Conservation (phyloP, 2,888 invertebrate species). For the Polietes domitor region DNA sequence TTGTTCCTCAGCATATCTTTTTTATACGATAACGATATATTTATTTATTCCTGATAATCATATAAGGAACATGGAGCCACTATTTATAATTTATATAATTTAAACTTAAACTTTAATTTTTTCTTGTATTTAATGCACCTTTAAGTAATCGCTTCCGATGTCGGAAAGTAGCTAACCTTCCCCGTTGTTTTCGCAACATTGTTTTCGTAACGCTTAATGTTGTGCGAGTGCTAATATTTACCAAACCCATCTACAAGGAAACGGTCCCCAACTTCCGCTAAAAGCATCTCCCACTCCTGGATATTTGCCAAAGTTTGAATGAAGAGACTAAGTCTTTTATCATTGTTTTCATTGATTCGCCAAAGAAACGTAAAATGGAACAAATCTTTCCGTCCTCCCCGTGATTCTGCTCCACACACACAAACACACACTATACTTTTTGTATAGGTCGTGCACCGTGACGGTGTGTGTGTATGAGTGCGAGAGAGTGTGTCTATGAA, state of each 20-base stretch:
- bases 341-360: conserved; percentile 31
- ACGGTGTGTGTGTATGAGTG: neutral
- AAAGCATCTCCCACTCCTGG: conserved; percentile 1
- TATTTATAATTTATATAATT: no score
- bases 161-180: neutral
- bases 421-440: neutral
- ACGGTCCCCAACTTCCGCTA: neutral
- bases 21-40: no score
- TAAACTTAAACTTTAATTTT: no score
- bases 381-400: neutral
- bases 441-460: neutral
- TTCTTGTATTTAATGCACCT: no score
- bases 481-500: neutral
- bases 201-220: neutral
- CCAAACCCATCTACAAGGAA: conserved; percentile 8
- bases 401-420: neutral
- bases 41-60: no score
- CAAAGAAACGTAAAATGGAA: conserved; percentile 20
- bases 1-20: no score
- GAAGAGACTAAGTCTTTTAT: conserved; percentile 45
- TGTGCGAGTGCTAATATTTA: conserved; percentile 26
- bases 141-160: no score
- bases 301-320: conserved; percentile 38
- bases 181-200: neutral
- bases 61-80: no score